Evolutionary conservation across 2,113 vertebrate species (phyloP).

Genomic region (Catharus minimus): DNA sequence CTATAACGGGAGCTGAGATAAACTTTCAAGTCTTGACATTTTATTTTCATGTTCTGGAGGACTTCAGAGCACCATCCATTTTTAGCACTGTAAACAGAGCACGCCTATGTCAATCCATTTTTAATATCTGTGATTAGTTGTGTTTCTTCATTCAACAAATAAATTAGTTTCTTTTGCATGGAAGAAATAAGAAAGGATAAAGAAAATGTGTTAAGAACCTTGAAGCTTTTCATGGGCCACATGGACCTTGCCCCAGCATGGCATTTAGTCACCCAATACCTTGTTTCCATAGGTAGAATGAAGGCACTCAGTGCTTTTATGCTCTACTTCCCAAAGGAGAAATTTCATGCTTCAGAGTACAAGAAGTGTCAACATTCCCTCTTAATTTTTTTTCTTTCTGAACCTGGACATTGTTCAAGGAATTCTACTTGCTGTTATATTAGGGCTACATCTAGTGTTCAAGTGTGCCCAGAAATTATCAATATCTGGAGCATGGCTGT

Average conservation of each 20-base stretch:
- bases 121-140: constrained; percentile 8
- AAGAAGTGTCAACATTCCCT: neutral
- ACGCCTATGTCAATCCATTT: neutral
- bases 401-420: neutral
- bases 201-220: neutral
- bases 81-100: neutral
- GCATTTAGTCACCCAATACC: neutral
- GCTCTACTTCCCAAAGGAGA: neutral
- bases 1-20: neutral
- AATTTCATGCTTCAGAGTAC: neutral
- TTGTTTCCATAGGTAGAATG: neutral
- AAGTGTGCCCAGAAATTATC: neutral
- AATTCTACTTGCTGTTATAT: neutral
- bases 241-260: neutral
- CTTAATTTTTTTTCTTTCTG: neutral
- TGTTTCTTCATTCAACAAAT: constrained; percentile 11
- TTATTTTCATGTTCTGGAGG: neutral
- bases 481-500: neutral
- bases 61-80: neutral
- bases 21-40: neutral
- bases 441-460: neutral
- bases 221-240: neutral
- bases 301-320: neutral
- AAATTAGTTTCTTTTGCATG: neutral
- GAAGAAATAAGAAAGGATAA: neutral